Evolutionary conservation across 37 sponge, comb jelly and placozoan species (phyloP).

Genomic region (Agelas oroides): DNA sequence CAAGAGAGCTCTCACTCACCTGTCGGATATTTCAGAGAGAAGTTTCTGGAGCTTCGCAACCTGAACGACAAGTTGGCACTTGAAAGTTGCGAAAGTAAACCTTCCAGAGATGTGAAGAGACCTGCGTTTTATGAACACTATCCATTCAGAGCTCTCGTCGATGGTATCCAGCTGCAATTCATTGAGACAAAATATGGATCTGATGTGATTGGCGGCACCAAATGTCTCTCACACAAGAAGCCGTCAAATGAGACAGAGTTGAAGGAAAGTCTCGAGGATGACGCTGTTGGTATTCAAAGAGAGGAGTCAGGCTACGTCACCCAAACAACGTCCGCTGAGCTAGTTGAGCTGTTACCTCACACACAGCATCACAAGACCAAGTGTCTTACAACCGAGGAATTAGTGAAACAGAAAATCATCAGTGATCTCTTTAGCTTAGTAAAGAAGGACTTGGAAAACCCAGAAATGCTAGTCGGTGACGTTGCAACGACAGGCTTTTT

Average conservation of each 20-base stretch:
- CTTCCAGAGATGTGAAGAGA: neutral
- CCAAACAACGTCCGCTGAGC: conserved; percentile 6
- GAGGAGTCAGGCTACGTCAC: conserved; percentile 39
- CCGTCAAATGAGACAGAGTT: no score
- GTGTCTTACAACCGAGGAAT: no score
- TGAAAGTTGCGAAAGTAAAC: neutral
- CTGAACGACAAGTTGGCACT: neutral
- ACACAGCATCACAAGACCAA: no score
- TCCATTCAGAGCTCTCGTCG: conserved; percentile 35
- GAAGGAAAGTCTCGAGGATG: no score
- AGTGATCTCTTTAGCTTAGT: no score
- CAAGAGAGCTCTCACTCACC: no score
- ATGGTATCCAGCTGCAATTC: neutral
- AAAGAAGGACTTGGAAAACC: no score
- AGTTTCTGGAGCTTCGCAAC: conserved; percentile 20
- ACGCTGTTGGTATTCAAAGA: neutral
- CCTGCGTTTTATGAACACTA: conserved; percentile 22
- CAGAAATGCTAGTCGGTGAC: neutral
- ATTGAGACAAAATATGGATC: no score
- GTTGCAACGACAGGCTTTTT: neutral
- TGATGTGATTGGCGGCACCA: no score
- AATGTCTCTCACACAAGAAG: no score
- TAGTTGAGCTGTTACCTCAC: no score
- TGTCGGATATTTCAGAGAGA: conserved; percentile 21
- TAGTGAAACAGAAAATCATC: no score